These are phyloP conservation scores for Caradrina kadenii DNA, from an alignment of 2,888 invertebrate genomes.

Conservation along the genomic window DNA sequence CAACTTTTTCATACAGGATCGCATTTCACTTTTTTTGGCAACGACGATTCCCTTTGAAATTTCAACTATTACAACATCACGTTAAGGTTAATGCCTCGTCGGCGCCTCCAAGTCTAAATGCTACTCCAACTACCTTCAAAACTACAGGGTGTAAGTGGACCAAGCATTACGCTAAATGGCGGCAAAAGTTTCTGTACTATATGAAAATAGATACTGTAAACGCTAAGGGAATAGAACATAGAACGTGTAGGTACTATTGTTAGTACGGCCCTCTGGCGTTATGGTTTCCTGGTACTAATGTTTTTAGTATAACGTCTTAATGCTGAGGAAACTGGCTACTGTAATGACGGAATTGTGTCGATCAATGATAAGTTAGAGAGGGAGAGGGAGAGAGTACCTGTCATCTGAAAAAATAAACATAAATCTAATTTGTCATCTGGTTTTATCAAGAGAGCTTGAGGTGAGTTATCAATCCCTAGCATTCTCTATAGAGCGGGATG, in stretches of 20 bases:
- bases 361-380: too few species aligned
- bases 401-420: too few species aligned
- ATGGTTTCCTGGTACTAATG: constrained; percentile 20
- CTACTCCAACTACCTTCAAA: constrained; percentile 28
- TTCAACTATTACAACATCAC: not conserved
- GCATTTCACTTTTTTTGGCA: not conserved
- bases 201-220: constrained; percentile 51
- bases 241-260: constrained; percentile 18
- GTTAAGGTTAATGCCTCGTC: not conserved
- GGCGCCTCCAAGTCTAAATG: constrained; percentile 13
- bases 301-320: not conserved
- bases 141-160: constrained; percentile 46
- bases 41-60: not conserved
- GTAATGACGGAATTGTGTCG: too few species aligned
- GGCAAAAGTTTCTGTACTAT: constrained; percentile 42
- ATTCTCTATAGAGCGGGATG: too few species aligned
- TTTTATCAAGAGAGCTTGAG: too few species aligned
- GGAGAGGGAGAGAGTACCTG: too few species aligned
- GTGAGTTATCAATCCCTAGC: too few species aligned
- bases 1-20: not conserved
- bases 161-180: constrained; percentile 49
- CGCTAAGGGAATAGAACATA: constrained; percentile 43
- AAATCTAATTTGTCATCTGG: too few species aligned
- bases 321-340: too few species aligned
- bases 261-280: constrained; percentile 5